Conservation (phyloP, 2,113 vertebrate genomes). For the human (Homo sapiens) region GRCh38 chr12:105791001-105791500, state of each 20-base stretch:
- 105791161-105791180: not conserved
- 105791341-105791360: not conserved
- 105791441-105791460: not conserved
- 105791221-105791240: not conserved
- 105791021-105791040: not conserved
- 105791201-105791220: not conserved
- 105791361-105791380: not conserved
- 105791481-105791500: not conserved
- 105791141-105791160: not conserved
- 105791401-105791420: not conserved
- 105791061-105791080: not conserved
- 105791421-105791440: not conserved
- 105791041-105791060: not conserved
- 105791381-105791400: not conserved
- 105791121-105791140: not conserved
- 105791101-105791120: not conserved
- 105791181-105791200: not conserved
- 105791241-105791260: not conserved
- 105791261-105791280: not conserved
- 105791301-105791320: not conserved
- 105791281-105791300: not conserved
- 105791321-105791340: not conserved
- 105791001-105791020: not conserved
- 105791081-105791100: not conserved
- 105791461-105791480: not conserved